Evolutionary conservation across 2,888 invertebrate genomes (phyloP).

Genomic region (Lycocerus yunnanus): DNA sequence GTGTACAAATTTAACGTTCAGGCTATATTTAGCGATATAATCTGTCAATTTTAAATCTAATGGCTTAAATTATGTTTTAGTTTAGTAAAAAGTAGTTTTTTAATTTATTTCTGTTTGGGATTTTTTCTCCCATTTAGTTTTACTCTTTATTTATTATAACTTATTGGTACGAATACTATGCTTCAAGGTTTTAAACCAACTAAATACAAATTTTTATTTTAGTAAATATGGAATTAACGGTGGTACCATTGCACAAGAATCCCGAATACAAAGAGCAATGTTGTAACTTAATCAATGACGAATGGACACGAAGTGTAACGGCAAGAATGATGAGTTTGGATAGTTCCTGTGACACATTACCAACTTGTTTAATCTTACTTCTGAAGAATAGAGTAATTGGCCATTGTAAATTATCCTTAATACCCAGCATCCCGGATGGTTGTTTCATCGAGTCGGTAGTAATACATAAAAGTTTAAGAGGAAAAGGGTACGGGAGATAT

Average conservation of each 20-base stretch:
- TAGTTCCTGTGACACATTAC: slow-evolving; percentile 72
- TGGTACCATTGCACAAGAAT: slow-evolving; percentile 73
- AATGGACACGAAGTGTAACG: slow-evolving; percentile 84
- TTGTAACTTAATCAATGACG: slow-evolving; percentile 79
- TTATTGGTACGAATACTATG: neutral
- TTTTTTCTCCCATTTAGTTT: neutral
- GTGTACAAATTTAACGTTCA: neutral
- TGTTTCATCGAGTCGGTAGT: slow-evolving; percentile 85
- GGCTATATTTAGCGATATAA: neutral
- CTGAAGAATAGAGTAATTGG: slow-evolving; percentile 66
- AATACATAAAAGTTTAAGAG: slow-evolving; percentile 71
- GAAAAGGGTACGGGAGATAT: slow-evolving; percentile 76
- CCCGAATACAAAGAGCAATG: slow-evolving; percentile 73
- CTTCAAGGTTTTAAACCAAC: neutral
- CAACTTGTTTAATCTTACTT: slow-evolving; percentile 73
- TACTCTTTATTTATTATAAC: neutral
- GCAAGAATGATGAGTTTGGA: slow-evolving; percentile 77
- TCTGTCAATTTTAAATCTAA: neutral
- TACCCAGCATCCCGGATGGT: slow-evolving; percentile 70
- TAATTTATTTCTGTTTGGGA: neutral
- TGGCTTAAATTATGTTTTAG: neutral
- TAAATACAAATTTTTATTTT: neutral
- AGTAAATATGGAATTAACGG: slow-evolving; percentile 46
- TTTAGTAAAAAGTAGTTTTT: neutral
- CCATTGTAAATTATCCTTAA: slow-evolving; percentile 77